These are phyloP conservation scores for Paralichthys olivaceus DNA, from an alignment of 2,113 vertebrate species.

Conservation along the genomic window DNA sequence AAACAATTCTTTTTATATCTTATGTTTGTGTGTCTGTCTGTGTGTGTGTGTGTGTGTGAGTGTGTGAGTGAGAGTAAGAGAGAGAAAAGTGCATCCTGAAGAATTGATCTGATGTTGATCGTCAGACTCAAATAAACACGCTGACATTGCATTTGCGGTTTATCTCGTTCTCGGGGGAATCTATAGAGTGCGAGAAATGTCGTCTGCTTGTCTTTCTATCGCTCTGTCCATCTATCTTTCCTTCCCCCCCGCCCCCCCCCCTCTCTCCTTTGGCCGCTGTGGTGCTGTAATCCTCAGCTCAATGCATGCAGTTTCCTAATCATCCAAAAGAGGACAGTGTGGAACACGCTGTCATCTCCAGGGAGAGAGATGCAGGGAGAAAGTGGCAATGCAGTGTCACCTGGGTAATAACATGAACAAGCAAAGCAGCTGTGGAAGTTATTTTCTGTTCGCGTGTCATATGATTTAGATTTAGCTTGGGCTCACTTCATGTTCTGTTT, in stretches of 20 bases:
- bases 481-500: neutral
- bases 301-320: slow-evolving; percentile 59
- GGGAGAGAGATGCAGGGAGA: slow-evolving; percentile 42
- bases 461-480: neutral
- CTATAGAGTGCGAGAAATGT: slow-evolving; percentile 15
- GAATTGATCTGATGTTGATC: slow-evolving; percentile 66
- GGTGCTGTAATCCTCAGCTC: slow-evolving; percentile 5
- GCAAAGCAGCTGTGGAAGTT: neutral
- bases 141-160: slow-evolving; percentile 51
- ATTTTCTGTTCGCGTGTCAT: neutral
- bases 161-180: slow-evolving; percentile 32
- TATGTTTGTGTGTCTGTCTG: slow-evolving; percentile 5
- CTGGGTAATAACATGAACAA: slow-evolving; percentile 14
- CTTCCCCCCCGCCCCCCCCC: neutral
- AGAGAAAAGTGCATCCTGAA: slow-evolving; percentile 34
- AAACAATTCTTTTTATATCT: slow-evolving; percentile 68
- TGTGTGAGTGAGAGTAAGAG: neutral
- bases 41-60: neutral
- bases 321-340: slow-evolving; percentile 81
- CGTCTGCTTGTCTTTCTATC: slow-evolving; percentile 20
- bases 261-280: neutral
- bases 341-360: slow-evolving; percentile 69
- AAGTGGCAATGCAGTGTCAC: neutral
- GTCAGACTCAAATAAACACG: slow-evolving; percentile 65
- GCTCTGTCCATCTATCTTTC: slow-evolving; percentile 33